phyloP scores from a whole-genome alignment of 64 coral and sea anemone genomes.

The Exaiptasia diaphana region DNA sequence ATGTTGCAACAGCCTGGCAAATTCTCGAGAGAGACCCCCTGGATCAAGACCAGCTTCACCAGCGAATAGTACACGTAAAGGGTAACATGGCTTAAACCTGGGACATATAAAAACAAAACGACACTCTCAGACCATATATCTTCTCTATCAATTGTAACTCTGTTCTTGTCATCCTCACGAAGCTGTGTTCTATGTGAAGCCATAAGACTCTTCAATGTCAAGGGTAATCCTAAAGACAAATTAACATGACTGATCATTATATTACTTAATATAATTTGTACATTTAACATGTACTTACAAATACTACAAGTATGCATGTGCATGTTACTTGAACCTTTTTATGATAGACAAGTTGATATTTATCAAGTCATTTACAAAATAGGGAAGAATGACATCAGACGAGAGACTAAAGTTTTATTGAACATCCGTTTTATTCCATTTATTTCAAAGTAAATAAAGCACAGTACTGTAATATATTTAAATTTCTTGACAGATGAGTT shows the following conservation, averaged over 20 bases:
- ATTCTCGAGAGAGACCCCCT: constrained; percentile 26
- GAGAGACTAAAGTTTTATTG: background rate
- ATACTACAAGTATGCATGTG: background rate
- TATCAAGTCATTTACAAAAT: background rate
- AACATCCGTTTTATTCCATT: background rate
- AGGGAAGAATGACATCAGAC: background rate
- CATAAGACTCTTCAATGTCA: background rate
- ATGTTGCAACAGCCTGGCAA: constrained; percentile 15
- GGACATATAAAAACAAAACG: background rate
- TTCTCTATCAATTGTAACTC: constrained; percentile 3
- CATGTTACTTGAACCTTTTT: background rate
- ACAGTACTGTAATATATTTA: background rate
- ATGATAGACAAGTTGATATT: background rate
- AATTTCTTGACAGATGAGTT: background rate
- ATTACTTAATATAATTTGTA: too few relatives aligned
- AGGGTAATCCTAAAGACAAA: background rate
- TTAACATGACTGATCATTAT: too few relatives aligned
- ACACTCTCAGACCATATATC: constrained; percentile 2
- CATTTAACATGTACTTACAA: background rate
- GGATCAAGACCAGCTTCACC: constrained; percentile 48
- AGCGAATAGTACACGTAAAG: constrained; percentile 1
- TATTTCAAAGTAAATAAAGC: background rate
- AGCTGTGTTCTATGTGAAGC: background rate
- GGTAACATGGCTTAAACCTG: background rate
- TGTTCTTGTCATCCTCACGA: background rate